phyloP scores from a whole-genome alignment of 2,113 vertebrate species.

The Eira barbara region DNA sequence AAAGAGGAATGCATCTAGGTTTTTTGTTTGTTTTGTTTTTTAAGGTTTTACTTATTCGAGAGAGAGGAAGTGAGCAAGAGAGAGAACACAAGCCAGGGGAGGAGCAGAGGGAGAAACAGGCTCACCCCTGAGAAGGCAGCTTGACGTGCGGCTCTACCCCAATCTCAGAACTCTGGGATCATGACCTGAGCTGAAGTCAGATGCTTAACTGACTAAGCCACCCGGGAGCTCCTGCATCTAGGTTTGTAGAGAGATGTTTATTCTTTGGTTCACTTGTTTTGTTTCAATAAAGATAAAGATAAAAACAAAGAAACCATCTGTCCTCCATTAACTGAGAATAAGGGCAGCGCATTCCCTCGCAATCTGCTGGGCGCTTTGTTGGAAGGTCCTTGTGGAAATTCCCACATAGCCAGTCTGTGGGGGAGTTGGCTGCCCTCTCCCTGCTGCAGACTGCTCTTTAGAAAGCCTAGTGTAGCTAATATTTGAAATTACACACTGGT shows the following conservation, averaged over 20 bases:
- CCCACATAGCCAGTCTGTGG: rapidly evolving
- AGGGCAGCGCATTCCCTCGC: rapidly evolving
- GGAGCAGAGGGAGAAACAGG: too few species aligned
- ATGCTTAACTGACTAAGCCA: too few species aligned
- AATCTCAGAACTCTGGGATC: too few species aligned
- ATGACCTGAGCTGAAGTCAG: too few species aligned
- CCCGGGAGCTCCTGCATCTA: too few species aligned
- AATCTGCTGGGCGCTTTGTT: neutral
- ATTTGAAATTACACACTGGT: neutral
- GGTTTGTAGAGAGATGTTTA: too few species aligned
- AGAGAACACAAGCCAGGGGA: too few species aligned
- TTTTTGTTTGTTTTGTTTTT: neutral
- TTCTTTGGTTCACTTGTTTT: neutral
- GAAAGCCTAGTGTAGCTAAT: neutral
- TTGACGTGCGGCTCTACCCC: too few species aligned
- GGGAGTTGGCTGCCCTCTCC: too few species aligned
- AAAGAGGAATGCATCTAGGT: neutral
- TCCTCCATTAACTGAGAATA: neutral
- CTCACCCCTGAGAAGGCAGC: too few species aligned
- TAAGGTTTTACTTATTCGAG: too few species aligned
- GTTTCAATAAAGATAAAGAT: neutral
- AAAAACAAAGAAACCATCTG: neutral
- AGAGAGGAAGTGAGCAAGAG: too few species aligned
- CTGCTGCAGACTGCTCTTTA: neutral
- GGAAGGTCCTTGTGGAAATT: neutral